Evolutionary conservation across 2,797 vertebrate species (phyloP).

Genomic region (Loris lydekkerianus): DNA sequence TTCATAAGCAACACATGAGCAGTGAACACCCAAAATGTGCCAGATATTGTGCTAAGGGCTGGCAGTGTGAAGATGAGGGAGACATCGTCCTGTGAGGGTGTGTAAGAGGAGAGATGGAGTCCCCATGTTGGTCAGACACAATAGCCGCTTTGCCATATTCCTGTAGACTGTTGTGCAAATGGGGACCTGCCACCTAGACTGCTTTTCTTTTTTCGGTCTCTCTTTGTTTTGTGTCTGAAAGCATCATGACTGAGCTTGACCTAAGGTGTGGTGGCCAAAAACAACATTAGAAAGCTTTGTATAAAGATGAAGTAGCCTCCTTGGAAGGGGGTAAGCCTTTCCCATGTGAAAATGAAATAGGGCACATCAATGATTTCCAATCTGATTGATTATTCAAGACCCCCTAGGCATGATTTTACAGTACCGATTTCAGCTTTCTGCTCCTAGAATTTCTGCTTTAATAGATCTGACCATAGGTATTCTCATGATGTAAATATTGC

Average conservation of each 20-base stretch:
- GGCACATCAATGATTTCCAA: slow-evolving; percentile 46
- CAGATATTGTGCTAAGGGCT: neutral
- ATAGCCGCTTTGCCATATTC: accelerated
- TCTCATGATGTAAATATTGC: neutral
- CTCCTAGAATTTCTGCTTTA: slow-evolving; percentile 29
- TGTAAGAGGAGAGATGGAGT: neutral
- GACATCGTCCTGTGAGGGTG: neutral
- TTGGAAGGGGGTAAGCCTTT: neutral
- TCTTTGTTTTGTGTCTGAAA: slow-evolving; percentile 9
- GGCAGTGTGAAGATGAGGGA: neutral
- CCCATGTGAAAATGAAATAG: slow-evolving; percentile 60
- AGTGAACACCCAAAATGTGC: neutral
- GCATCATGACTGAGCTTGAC: neutral
- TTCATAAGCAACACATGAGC: neutral
- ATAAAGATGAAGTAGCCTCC: neutral
- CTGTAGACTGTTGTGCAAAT: neutral
- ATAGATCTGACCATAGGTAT: neutral
- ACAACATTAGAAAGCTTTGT: slow-evolving; percentile 42
- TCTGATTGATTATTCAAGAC: slow-evolving; percentile 3
- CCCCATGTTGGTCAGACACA: accelerated
- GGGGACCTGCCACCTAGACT: accelerated
- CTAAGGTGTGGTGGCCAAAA: neutral
- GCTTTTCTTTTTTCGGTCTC: neutral
- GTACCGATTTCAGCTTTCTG: neutral
- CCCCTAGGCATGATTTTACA: slow-evolving; percentile 9